phyloP scores from a whole-genome alignment of 2,888 invertebrate genomes.

The Dysmachus trigonus region DNA sequence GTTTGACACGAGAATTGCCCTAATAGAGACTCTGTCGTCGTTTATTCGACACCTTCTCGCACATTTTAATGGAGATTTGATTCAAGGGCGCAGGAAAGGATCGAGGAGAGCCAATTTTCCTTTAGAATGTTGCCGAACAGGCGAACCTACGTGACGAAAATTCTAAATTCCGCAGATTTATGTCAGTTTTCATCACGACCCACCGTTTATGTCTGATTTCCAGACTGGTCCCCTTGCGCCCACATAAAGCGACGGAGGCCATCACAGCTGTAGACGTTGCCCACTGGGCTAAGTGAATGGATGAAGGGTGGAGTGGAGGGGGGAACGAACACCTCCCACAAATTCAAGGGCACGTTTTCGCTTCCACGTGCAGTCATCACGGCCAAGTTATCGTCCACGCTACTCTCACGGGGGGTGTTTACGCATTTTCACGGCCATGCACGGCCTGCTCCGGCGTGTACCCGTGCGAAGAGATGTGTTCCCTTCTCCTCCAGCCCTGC shows the following conservation, averaged over 20 bases:
- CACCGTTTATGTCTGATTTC: neutral
- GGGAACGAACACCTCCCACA: neutral
- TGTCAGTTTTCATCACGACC: neutral
- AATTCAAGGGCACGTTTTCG: neutral
- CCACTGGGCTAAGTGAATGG: neutral
- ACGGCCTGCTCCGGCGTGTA: neutral
- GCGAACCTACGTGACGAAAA: neutral
- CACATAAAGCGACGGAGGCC: neutral
- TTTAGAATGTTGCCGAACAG: neutral
- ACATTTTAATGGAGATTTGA: neutral
- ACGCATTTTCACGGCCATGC: neutral
- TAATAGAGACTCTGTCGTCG: neutral
- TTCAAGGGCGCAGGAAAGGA: neutral
- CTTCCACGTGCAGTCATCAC: neutral
- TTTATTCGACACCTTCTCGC: neutral
- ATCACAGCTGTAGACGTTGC: neutral
- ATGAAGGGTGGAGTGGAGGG: neutral
- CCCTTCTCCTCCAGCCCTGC: neutral
- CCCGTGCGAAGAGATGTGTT: neutral
- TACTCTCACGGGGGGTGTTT: neutral
- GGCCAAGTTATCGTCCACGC: neutral
- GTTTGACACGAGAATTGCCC: neutral
- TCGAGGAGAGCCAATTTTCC: neutral
- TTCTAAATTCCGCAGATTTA: neutral
- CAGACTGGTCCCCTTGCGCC: neutral